Evolutionary conservation across 2,113 vertebrate genomes (phyloP).

Genomic region (Diadophis punctatus): DNA sequence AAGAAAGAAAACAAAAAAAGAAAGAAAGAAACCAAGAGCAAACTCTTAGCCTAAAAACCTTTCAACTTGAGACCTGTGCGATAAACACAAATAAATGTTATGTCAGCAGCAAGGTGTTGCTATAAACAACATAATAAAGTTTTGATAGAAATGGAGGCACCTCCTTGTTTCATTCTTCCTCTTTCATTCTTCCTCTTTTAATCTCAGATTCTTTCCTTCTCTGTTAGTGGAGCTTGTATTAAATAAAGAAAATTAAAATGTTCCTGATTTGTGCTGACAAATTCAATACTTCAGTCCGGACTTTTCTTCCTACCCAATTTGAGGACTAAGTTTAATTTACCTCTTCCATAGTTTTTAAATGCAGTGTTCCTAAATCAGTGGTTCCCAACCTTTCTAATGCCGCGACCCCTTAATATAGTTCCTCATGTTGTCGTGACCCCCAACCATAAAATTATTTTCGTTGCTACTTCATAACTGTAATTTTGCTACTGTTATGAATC

Average conservation of each 20-base stretch:
- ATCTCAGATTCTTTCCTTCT: neutral
- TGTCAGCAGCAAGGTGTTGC: slow-evolving; percentile 44
- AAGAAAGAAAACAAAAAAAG: neutral
- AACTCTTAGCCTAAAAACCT: neutral
- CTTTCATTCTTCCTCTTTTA: neutral
- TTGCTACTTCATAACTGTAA: too few species aligned
- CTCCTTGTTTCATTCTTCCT: neutral
- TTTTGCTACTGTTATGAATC: too few species aligned
- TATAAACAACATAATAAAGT: slow-evolving; percentile 32
- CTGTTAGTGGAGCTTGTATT: neutral
- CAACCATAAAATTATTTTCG: too few species aligned
- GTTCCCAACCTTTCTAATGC: too few species aligned
- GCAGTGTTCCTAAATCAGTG: neutral
- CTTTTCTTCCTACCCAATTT: neutral
- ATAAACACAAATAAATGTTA: slow-evolving; percentile 14
- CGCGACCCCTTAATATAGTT: too few species aligned
- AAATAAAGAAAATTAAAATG: neutral
- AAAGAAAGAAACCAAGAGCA: rapidly evolving
- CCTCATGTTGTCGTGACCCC: too few species aligned
- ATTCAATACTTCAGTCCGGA: neutral
- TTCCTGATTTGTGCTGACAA: neutral
- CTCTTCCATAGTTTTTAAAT: neutral
- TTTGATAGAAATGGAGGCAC: neutral
- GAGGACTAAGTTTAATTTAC: neutral
- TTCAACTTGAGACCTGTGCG: neutral